Conservation (phyloP, 1,140 invertebrate genomes). For the Apis laboriosa region DNA sequence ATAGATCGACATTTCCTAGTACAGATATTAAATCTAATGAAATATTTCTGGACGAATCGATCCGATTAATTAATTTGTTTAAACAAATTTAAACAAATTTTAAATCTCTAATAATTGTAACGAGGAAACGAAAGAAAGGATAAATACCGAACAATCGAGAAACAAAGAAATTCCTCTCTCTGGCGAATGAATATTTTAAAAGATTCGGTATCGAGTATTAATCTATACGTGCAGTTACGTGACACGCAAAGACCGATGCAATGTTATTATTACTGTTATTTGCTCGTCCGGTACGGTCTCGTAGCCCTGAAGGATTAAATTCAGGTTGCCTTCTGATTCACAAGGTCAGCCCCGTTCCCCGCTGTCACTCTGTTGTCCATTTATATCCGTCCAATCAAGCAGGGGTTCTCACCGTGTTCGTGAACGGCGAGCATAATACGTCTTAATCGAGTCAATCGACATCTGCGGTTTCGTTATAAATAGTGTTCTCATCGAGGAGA, state of each 20-base stretch:
- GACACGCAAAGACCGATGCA: conserved; percentile 28
- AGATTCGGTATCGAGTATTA: conserved; percentile 53
- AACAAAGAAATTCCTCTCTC: background rate
- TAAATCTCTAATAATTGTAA: too few relatives aligned
- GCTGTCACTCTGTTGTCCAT: conserved; percentile 63
- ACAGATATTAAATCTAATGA: background rate
- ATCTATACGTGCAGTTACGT: conserved; percentile 32
- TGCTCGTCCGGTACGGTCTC: conserved; percentile 58
- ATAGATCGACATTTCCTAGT: too few relatives aligned
- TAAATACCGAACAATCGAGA: background rate
- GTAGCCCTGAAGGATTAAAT: conserved; percentile 64
- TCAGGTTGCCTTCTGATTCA: conserved; percentile 63
- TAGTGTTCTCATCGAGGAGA: conserved; percentile 2
- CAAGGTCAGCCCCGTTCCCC: conserved; percentile 60
- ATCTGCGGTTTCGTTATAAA: conserved; percentile 22
- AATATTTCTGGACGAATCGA: too few relatives aligned
- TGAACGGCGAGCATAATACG: background rate
- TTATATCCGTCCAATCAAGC: conserved; percentile 55
- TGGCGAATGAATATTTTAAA: background rate
- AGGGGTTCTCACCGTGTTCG: conserved; percentile 35
- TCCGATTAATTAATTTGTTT: too few relatives aligned
- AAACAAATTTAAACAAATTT: too few relatives aligned
- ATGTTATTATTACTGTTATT: conserved; percentile 65
- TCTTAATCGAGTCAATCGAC: conserved; percentile 28
- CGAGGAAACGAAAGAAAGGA: too few relatives aligned